A percentile compares a stretch with the other conserved stretches of the same genome.
Evolutionary conservation across 1,140 invertebrate species (phyloP).

Genomic region (Daktulosphaira vitifoliae): DNA sequence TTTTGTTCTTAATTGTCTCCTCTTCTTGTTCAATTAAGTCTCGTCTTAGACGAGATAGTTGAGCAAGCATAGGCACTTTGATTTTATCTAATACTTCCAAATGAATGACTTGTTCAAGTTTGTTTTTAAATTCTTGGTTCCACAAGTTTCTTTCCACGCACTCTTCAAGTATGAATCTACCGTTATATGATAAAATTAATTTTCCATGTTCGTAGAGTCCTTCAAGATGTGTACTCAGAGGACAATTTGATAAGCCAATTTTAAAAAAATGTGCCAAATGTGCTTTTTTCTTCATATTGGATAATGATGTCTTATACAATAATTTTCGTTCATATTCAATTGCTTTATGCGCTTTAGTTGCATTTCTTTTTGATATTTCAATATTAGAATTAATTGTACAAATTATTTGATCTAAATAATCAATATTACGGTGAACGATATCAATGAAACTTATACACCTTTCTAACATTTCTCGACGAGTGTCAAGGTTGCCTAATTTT

Average conservation of each 20-base stretch:
- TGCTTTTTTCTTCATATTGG: constrained; percentile 9
- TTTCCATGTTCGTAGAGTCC: constrained; percentile 5
- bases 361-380: constrained; percentile 18
- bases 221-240: not conserved
- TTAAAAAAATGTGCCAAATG: constrained; percentile 19
- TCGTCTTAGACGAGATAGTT: not conserved
- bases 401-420: not conserved
- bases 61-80: constrained; percentile 16
- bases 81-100: constrained; percentile 18
- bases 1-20: constrained; percentile 1
- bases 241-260: constrained; percentile 20
- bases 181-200: constrained; percentile 8
- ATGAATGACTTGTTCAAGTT: constrained; percentile 16
- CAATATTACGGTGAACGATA: constrained; percentile 10
- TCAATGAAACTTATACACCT: constrained; percentile 17
- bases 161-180: constrained; percentile 21
- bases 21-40: not conserved
- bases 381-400: not conserved
- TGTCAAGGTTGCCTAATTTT: not conserved
- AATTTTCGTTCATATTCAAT: constrained; percentile 5
- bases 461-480: constrained; percentile 8
- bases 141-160: constrained; percentile 19
- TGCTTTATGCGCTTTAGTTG: not conserved
- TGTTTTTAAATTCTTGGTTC: constrained; percentile 28
- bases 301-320: not conserved